Percentiles rank a stretch among this genome's conserved stretches.
Conservation (phyloP, 2,888 invertebrate species). For the Platypus cylindrus region DNA sequence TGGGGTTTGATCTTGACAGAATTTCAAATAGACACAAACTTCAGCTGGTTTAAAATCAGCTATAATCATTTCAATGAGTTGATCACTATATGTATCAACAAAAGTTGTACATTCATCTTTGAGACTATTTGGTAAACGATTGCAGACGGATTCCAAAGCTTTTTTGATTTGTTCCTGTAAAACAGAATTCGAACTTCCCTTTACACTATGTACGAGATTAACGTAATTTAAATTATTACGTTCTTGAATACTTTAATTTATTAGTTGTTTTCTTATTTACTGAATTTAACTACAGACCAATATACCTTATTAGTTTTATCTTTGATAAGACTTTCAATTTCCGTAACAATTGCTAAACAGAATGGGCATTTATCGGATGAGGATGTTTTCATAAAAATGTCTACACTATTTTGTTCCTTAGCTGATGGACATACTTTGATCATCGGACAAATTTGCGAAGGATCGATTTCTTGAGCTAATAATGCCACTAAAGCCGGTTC, state of each 20-base stretch:
- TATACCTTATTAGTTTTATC: constrained; percentile 62
- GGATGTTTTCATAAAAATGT: constrained; percentile 39
- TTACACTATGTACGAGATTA: too few species aligned
- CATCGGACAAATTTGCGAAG: constrained; percentile 61
- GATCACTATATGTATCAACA: constrained; percentile 61
- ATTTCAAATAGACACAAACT: constrained; percentile 63
- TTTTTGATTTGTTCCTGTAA: constrained; percentile 53
- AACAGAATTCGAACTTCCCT: constrained; percentile 10
- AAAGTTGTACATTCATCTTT: constrained; percentile 59
- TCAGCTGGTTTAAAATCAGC: constrained; percentile 63
- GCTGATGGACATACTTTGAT: constrained; percentile 46
- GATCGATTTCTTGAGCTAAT: constrained; percentile 66
- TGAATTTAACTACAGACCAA: not conserved
- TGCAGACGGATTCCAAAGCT: constrained; percentile 59
- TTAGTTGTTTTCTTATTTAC: too few species aligned
- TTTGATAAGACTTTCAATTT: constrained; percentile 60
- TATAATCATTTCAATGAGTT: constrained; percentile 64
- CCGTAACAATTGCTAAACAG: constrained; percentile 69
- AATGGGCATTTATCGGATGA: constrained; percentile 65
- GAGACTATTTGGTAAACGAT: constrained; percentile 50
- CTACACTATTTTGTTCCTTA: constrained; percentile 38
- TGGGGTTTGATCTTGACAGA: constrained; percentile 46
- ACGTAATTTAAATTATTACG: too few species aligned
- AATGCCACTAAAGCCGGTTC: constrained; percentile 68
- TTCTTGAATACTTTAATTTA: too few species aligned